phyloP scores from a whole-genome alignment of 2,888 invertebrate species.

The Dryomyza anilis region DNA sequence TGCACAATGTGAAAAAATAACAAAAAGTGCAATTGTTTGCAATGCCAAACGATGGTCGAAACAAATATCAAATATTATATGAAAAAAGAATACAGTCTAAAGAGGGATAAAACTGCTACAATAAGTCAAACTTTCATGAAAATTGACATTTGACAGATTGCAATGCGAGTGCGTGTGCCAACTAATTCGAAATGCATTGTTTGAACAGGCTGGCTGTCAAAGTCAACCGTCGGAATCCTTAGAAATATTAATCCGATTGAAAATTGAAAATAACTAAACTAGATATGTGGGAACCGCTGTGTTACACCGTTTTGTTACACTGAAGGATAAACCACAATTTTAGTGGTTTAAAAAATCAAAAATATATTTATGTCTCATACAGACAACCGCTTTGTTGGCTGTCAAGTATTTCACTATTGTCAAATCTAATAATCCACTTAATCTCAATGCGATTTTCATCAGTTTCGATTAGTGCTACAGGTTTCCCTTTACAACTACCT shows the following conservation, averaged over 20 bases:
- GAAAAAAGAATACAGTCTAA: too few relatives aligned
- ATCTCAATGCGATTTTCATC: not conserved
- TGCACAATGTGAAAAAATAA: not conserved
- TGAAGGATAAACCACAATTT: not conserved
- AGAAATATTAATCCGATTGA: not conserved
- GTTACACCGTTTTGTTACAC: not conserved
- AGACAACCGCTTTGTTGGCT: not conserved
- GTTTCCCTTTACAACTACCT: not conserved
- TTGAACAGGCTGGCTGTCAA: not conserved
- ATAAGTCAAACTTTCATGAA: slow-evolving; percentile 3
- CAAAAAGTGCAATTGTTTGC: not conserved
- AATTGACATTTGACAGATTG: slow-evolving; percentile 24
- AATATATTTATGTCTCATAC: not conserved
- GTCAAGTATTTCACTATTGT: not conserved
- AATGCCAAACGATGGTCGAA: not conserved
- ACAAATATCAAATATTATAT: not conserved
- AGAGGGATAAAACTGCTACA: too few relatives aligned
- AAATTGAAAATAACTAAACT: not conserved
- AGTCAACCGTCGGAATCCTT: not conserved
- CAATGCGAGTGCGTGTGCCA: slow-evolving; percentile 11
- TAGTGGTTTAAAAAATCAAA: not conserved
- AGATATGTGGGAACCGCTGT: not conserved
- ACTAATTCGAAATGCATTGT: not conserved
- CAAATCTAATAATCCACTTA: not conserved
- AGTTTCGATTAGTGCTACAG: not conserved